Percentiles rank a stretch among this genome's conserved stretches.
phyloP scores from a whole-genome alignment of 2,888 invertebrate genomes.

The Odontocolon sp. region DNA sequence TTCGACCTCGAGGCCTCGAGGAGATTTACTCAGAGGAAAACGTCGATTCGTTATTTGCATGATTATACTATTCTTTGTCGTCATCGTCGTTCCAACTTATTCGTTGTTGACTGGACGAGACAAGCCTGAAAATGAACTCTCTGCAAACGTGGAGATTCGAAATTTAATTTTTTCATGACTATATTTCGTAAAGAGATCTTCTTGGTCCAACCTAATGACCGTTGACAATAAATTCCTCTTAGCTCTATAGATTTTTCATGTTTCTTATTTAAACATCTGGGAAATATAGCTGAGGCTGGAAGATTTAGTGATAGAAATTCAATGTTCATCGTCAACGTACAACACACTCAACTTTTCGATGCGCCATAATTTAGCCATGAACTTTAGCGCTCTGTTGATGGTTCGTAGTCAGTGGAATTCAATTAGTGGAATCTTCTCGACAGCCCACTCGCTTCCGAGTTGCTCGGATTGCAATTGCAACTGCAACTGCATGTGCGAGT shows the following conservation, averaged over 20 bases:
- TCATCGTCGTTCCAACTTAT: constrained; percentile 12
- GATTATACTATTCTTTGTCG: constrained; percentile 28
- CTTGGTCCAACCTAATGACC: too few relatives aligned
- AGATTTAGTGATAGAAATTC: neutral
- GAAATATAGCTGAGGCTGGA: neutral
- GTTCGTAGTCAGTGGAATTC: constrained; percentile 27
- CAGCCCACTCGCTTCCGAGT: constrained; percentile 8
- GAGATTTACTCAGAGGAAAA: constrained; percentile 11
- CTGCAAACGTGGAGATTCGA: too few relatives aligned
- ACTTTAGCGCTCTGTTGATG: constrained; percentile 13
- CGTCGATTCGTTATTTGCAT: constrained; percentile 35
- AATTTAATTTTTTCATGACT: neutral
- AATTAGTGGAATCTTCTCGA: constrained; percentile 41
- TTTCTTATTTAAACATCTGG: neutral
- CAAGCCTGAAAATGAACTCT: neutral
- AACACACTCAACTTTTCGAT: constrained; percentile 4
- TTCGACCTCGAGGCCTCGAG: constrained; percentile 7
- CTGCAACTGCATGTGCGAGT: constrained; percentile 41
- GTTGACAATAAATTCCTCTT: constrained; percentile 1
- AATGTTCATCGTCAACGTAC: constrained; percentile 24
- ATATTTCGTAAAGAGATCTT: neutral
- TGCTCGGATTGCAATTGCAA: constrained; percentile 27
- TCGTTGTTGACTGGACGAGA: constrained; percentile 16
- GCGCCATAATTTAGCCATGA: constrained; percentile 20
- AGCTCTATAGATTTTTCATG: neutral